Conservation (phyloP, 2,113 vertebrate genomes). For the Chaetorhynchus papuensis region DNA sequence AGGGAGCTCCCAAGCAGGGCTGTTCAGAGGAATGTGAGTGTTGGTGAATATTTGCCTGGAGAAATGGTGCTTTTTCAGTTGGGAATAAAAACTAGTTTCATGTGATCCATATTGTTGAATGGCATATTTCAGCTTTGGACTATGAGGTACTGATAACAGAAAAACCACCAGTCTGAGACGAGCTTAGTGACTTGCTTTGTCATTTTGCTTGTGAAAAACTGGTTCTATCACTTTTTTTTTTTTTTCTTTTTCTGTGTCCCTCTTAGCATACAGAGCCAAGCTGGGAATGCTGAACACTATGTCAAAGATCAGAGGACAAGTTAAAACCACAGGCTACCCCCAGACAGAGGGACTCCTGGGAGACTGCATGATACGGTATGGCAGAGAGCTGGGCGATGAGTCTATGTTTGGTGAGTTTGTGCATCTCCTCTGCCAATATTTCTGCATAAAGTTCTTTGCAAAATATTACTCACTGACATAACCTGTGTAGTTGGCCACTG, state of each 20-base stretch:
- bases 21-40: not conserved
- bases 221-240: not conserved
- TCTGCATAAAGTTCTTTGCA: not conserved
- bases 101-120: not conserved
- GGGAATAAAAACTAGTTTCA: not conserved
- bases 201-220: not conserved
- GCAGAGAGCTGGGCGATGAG: conserved; percentile 86
- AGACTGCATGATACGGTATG: conserved; percentile 90
- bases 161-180: not conserved
- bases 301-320: conserved; percentile 93
- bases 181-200: not conserved
- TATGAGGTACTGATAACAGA: not conserved
- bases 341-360: conserved; percentile 91
- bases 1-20: not conserved
- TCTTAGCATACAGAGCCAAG: conserved; percentile 87
- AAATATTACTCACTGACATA: not conserved
- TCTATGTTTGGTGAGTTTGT: conserved; percentile 85
- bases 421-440: not conserved
- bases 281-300: conserved; percentile 93
- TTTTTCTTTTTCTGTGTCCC: not conserved
- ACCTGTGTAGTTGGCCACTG: not conserved
- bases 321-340: conserved; percentile 89
- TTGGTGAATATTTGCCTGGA: not conserved
- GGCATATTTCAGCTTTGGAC: not conserved
- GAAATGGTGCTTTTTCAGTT: not conserved